These are phyloP conservation scores for Bombus confusus DNA, from an alignment of 1,140 invertebrate genomes.

Conservation along the genomic window DNA sequence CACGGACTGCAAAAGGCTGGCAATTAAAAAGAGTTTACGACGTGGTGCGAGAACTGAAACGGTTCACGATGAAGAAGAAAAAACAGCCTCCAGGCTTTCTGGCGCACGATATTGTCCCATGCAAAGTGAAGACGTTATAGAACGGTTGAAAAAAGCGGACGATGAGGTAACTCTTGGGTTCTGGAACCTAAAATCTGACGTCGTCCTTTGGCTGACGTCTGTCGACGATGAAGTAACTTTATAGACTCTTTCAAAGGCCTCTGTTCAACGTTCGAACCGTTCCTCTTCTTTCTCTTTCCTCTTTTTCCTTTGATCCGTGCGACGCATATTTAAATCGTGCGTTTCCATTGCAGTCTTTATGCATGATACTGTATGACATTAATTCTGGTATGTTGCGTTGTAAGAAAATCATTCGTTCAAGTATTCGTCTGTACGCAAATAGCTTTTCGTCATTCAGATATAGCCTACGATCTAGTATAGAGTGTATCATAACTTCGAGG, in stretches of 20 bases:
- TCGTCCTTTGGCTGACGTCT: neutral
- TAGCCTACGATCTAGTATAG: too few species aligned
- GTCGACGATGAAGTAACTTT: conserved; percentile 22
- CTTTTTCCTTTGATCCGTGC: neutral
- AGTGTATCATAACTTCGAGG: neutral
- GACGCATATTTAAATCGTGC: neutral
- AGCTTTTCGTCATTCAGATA: neutral
- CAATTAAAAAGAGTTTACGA: conserved; percentile 27
- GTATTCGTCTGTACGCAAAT: too few species aligned
- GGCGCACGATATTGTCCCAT: neutral
- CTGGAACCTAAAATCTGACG: conserved; percentile 23
- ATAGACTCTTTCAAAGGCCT: conserved; percentile 10
- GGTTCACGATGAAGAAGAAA: neutral
- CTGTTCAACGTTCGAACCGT: conserved; percentile 13
- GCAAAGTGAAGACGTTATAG: conserved; percentile 9
- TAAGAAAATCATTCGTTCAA: neutral
- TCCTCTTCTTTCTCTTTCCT: neutral
- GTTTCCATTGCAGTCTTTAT: neutral
- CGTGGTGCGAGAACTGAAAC: neutral
- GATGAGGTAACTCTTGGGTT: conserved; percentile 21
- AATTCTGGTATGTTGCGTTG: neutral
- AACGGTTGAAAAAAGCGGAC: neutral
- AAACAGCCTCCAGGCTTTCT: neutral
- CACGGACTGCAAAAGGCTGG: neutral
- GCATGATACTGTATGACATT: neutral